phyloP scores from a whole-genome alignment of 2,113 vertebrate species.

The Morone saxatilis region DNA sequence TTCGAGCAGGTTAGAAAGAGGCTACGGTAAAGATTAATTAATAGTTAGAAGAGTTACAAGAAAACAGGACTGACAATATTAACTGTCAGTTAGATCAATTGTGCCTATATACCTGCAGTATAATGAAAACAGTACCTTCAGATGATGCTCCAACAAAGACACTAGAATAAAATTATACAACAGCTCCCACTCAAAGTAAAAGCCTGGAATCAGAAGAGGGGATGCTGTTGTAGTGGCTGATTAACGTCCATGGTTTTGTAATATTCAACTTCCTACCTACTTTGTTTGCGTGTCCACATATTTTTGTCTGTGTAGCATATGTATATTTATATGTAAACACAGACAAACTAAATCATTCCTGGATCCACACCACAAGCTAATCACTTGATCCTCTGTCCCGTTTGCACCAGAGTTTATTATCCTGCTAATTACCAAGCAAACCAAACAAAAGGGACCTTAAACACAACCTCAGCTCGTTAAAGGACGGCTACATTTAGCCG shows the following conservation, averaged over 20 bases:
- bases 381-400: not conserved
- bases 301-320: not conserved
- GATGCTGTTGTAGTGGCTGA: not conserved
- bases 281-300: conserved; percentile 2
- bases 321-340: not conserved
- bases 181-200: not conserved
- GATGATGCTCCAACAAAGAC: too few species aligned
- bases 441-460: not conserved
- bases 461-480: not conserved
- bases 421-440: not conserved
- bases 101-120: too few species aligned
- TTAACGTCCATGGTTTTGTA: not conserved
- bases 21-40: too few species aligned
- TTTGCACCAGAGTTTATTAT: not conserved
- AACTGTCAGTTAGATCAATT: too few species aligned
- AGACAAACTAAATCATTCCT: not conserved
- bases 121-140: too few species aligned
- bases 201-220: not conserved
- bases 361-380: not conserved
- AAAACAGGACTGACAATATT: too few species aligned
- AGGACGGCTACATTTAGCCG: not conserved
- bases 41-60: too few species aligned
- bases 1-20: too few species aligned
- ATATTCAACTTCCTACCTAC: not conserved
- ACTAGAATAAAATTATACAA: too few species aligned